Percentiles rank a stretch among this genome's conserved stretches.
These are phyloP conservation scores for Stichopus chloronotus DNA, from an alignment of 35 echinoderm and acorn worm species.

Conservation along the genomic window DNA sequence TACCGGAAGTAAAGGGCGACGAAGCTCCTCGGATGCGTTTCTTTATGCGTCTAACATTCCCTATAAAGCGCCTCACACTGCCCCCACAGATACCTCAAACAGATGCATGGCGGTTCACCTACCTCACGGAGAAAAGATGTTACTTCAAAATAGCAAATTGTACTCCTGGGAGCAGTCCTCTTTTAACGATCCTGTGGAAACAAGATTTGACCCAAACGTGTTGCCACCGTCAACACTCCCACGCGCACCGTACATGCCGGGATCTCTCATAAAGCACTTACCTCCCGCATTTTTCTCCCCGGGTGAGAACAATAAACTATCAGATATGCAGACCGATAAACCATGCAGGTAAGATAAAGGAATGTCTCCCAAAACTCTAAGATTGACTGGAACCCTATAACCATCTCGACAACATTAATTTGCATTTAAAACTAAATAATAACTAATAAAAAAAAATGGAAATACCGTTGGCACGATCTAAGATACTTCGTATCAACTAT, in stretches of 20 bases:
- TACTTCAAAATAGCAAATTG: not conserved
- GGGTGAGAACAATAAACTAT: not conserved
- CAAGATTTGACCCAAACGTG: not conserved
- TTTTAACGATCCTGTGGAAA: not conserved
- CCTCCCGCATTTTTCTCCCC: constrained; percentile 8
- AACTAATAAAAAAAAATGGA: too few species aligned
- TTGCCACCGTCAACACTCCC: not conserved
- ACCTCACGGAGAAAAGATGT: constrained; percentile 45
- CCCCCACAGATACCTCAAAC: not conserved
- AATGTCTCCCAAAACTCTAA: too few species aligned
- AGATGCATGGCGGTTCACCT: constrained; percentile 22
- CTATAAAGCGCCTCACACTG: constrained; percentile 34
- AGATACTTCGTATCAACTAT: too few species aligned
- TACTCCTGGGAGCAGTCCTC: constrained; percentile 51
- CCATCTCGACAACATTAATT: too few species aligned
- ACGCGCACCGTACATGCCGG: constrained; percentile 22
- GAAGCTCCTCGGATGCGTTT: not conserved
- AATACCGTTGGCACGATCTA: too few species aligned
- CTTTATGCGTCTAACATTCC: constrained; percentile 26
- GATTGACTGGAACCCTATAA: too few species aligned
- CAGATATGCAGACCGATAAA: not conserved
- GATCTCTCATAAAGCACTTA: constrained; percentile 19
- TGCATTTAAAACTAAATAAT: too few species aligned
- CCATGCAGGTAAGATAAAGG: not conserved
- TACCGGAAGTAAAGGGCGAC: not conserved